phyloP scores from a whole-genome alignment of 2,888 invertebrate species.

The Cryptocheilus praepositus region DNA sequence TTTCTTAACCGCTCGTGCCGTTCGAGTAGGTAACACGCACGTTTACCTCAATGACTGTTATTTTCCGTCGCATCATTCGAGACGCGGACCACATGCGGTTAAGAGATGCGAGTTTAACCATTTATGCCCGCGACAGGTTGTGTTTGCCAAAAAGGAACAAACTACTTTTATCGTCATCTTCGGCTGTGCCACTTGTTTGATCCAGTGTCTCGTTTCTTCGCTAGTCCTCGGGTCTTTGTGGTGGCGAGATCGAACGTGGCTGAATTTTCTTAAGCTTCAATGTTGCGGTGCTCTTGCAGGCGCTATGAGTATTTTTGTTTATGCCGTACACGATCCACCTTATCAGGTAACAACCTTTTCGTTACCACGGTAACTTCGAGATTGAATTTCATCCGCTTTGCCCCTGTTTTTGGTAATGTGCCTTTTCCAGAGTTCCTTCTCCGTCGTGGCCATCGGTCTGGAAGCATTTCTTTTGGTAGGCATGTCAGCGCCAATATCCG shows the following conservation, averaged over 20 bases:
- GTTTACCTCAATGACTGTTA: too few relatives aligned
- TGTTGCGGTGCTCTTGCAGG: conserved; percentile 83
- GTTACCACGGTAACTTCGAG: too few relatives aligned
- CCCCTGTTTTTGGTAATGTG: too few relatives aligned
- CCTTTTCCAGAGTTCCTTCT: conserved; percentile 77
- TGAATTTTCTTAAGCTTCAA: conserved; percentile 82
- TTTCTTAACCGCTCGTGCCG: conserved; percentile 77
- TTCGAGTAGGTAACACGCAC: conserved; percentile 54
- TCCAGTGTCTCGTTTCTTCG: conserved; percentile 75
- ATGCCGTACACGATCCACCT: conserved; percentile 71
- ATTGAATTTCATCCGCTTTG: too few relatives aligned
- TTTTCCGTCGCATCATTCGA: too few relatives aligned
- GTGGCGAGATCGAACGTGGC: conserved; percentile 77
- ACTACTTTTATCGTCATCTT: conserved; percentile 75
- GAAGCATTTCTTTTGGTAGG: conserved; percentile 82
- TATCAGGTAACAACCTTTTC: conserved; percentile 60
- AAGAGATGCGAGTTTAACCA: neutral
- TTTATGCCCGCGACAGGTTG: conserved; percentile 52
- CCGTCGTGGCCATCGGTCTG: conserved; percentile 79
- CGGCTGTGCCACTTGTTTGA: conserved; percentile 77
- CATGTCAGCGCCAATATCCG: conserved; percentile 83
- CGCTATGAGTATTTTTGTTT: conserved; percentile 80
- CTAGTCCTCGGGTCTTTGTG: conserved; percentile 76
- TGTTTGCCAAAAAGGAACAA: conserved; percentile 62
- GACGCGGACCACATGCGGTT: too few relatives aligned